A percentile compares a stretch with the other conserved stretches of the same genome.
These are phyloP conservation scores for Catagonus wagneri DNA, from an alignment of 2,113 vertebrate genomes.

Conservation along the genomic window DNA sequence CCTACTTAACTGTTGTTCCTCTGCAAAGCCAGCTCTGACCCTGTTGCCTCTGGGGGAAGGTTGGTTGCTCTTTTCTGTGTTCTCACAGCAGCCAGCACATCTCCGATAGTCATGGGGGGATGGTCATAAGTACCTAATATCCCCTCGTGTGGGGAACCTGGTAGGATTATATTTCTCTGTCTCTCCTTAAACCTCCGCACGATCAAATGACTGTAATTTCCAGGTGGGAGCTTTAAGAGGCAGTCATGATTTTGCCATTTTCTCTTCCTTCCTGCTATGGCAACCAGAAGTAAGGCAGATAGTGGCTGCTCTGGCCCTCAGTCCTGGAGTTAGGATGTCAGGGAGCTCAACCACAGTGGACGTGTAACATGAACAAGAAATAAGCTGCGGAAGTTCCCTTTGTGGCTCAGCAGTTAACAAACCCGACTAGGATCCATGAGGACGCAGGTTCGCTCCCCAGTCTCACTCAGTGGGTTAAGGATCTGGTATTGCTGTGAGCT, in stretches of 20 bases:
- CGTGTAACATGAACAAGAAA: background rate
- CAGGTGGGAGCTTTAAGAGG: background rate
- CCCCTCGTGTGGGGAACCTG: background rate
- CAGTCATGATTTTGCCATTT: background rate
- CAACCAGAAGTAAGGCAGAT: background rate
- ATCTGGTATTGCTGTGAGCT: too few relatives aligned
- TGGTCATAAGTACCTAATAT: background rate
- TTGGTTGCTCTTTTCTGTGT: background rate
- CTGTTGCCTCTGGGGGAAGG: background rate
- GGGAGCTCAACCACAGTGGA: background rate
- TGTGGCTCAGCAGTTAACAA: too few relatives aligned
- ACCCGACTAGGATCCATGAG: too few relatives aligned
- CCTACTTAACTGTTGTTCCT: background rate
- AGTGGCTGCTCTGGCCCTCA: background rate
- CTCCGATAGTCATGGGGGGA: background rate
- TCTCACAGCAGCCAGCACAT: background rate
- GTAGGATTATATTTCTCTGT: background rate
- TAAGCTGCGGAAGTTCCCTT: background rate
- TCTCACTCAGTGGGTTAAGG: too few relatives aligned
- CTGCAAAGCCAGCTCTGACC: background rate
- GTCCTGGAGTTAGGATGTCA: background rate
- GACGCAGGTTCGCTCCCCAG: too few relatives aligned
- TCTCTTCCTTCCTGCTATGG: background rate
- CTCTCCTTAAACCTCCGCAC: background rate
- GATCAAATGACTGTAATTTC: background rate